phyloP scores from a whole-genome alignment of 2,113 vertebrate species.

The Pagrus major region DNA sequence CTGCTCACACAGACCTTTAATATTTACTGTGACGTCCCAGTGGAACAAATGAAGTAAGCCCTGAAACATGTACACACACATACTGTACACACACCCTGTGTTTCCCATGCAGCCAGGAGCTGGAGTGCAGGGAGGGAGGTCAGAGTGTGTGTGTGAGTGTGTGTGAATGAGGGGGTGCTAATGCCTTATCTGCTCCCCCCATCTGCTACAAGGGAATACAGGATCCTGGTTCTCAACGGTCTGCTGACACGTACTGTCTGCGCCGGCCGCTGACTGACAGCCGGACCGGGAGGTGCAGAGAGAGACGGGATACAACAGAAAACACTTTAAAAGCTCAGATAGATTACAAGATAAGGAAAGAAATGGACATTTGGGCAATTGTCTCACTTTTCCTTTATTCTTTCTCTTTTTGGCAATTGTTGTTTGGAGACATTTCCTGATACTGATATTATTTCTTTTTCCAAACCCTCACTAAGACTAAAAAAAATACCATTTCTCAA shows the following conservation, averaged over 20 bases:
- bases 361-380: conserved; percentile 5
- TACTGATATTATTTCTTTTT: background rate
- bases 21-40: conserved; percentile 40
- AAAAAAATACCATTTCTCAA: too few relatives aligned
- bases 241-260: conserved; percentile 67
- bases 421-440: conserved; percentile 9
- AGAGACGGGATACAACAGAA: conserved; percentile 39
- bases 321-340: conserved; percentile 67
- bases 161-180: background rate
- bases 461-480: background rate
- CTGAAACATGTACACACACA: background rate
- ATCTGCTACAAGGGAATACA: conserved; percentile 50
- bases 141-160: background rate
- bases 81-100: background rate
- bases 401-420: conserved; percentile 5
- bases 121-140: background rate
- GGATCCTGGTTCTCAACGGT: conserved; percentile 46
- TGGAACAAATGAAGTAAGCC: conserved; percentile 11
- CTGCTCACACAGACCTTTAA: conserved; percentile 20
- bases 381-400: background rate
- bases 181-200: conserved; percentile 46
- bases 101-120: conserved; percentile 11
- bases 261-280: conserved; percentile 51
- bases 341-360: conserved; percentile 63
- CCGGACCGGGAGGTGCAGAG: conserved; percentile 39